Base-by-base conservation (phyloP, 2,888 invertebrate genomes). In the Catocala nupta region DNA sequence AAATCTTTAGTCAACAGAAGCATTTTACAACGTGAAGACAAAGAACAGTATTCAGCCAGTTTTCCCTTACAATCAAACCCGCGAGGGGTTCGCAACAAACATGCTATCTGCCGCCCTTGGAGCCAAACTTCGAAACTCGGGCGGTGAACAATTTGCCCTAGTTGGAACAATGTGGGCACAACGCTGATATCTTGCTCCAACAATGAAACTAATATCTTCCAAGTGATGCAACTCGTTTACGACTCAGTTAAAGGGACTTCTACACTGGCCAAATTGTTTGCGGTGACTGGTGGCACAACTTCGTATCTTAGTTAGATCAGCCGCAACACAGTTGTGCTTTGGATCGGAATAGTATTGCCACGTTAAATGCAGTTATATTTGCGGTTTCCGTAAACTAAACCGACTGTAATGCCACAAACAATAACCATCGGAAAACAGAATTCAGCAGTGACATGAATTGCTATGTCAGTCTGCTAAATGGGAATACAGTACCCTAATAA, bases 171-270 rank as follows among this genome's bases (percentile, higher is more conserved):
- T 51, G 36, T 34, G 12, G 12, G 25, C 9, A 16, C 42, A n/a
- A 33, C 39, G 39, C 25, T 9, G 33, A 33, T 33, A 34, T 12
- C 39, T 47, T 7, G 59, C 39, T 11, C 25, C 39, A 52, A 59
- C 47, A 44, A 43, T 52, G 52, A 47, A 34, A 12, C 47, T 54
- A 39, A 56, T 52, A 50, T 60, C 44, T 53, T 13, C 33, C 13
- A 5, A 33, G 34, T 11, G 52, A 33, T 53, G 59, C 59, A 53
- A 52, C 59, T 52, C 12, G 34, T 39, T 59, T 33, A 42, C 33
- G 13, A 36, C 10, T 45, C 16, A n/a, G 33, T 25, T 48, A 39
- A 42, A 5, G 33, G 53, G 9, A 5, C 9, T 33, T 53, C 11
- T 16, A 16, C 36, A 39, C 44, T 34, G 16, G 8, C 39, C 25